A percentile compares a stretch with the other conserved stretches of the same genome.
These are phyloP conservation scores for Hypotaenidia okinawae DNA, from an alignment of 2,797 vertebrate genomes.

Conservation along the genomic window DNA sequence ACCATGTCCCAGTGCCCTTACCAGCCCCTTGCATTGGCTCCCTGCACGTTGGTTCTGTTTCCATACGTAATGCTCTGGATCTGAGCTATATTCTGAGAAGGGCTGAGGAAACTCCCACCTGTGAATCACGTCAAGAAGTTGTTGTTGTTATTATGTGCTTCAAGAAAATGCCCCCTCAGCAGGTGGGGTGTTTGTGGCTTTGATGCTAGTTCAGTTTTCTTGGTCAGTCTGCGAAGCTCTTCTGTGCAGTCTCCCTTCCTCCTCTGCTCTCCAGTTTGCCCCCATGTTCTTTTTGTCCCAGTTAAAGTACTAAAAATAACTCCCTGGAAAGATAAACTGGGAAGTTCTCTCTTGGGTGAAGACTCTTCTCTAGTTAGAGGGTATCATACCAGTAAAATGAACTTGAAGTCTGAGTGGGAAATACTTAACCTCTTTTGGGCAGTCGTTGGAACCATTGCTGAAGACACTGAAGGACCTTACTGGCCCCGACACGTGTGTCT, in stretches of 20 bases:
- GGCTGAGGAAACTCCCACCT: background rate
- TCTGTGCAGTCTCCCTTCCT: background rate
- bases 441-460: conserved; percentile 92
- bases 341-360: conserved; percentile 8
- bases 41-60: background rate
- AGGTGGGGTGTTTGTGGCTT: background rate
- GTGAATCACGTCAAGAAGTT: background rate
- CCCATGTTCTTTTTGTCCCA: conserved; percentile 23
- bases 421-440: conserved; percentile 4
- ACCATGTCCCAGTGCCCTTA: background rate
- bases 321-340: background rate
- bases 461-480: conserved; percentile 89
- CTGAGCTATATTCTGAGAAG: background rate
- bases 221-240: background rate
- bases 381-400: background rate
- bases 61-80: background rate
- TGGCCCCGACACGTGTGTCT: conserved; percentile 86
- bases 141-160: background rate
- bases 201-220: background rate
- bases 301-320: conserved; percentile 34
- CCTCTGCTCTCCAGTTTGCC: background rate
- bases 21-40: background rate
- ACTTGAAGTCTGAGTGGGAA: background rate
- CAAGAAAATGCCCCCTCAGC: background rate
- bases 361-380: background rate